Percentiles rank a stretch among this genome's conserved stretches.
phyloP scores from a whole-genome alignment of 2,888 invertebrate genomes.

The Ormyrus labotus region DNA sequence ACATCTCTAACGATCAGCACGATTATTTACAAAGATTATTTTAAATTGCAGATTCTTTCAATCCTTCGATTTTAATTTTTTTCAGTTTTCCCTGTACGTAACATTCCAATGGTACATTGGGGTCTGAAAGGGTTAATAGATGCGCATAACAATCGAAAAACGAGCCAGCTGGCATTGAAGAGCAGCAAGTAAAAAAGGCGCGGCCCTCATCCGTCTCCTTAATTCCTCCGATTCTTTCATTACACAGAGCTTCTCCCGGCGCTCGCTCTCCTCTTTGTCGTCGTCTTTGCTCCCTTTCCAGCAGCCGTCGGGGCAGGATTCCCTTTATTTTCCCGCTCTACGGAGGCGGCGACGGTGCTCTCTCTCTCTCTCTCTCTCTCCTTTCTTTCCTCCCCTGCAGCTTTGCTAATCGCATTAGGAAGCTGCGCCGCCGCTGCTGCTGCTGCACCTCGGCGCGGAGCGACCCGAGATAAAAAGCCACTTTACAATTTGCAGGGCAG shows the following conservation, averaged over 20 bases:
- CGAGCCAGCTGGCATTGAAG: too few species aligned
- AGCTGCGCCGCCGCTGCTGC: too few species aligned
- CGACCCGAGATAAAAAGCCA: conserved; percentile 44
- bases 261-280: neutral
- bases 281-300: neutral
- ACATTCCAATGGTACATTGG: too few species aligned
- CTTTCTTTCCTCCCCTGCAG: neutral
- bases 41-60: too few species aligned
- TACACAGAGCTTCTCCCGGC: neutral
- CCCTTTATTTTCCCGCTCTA: conserved; percentile 1
- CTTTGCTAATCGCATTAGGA: too few species aligned
- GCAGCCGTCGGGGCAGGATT: too few species aligned
- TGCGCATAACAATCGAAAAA: too few species aligned
- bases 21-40: too few species aligned
- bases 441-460: neutral
- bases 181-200: neutral
- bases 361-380: conserved; percentile 16
- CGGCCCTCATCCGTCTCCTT: neutral
- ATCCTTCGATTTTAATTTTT: too few species aligned
- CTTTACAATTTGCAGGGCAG: conserved; percentile 41
- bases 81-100: too few species aligned
- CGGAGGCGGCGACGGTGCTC: neutral
- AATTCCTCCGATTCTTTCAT: conserved; percentile 35
- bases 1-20: too few species aligned
- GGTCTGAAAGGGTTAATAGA: too few species aligned